A percentile compares a stretch with the other conserved stretches of the same genome.
These are phyloP conservation scores for Leptinotarsa undecemlineata DNA, from an alignment of 1,140 invertebrate species.

Conservation along the genomic window DNA sequence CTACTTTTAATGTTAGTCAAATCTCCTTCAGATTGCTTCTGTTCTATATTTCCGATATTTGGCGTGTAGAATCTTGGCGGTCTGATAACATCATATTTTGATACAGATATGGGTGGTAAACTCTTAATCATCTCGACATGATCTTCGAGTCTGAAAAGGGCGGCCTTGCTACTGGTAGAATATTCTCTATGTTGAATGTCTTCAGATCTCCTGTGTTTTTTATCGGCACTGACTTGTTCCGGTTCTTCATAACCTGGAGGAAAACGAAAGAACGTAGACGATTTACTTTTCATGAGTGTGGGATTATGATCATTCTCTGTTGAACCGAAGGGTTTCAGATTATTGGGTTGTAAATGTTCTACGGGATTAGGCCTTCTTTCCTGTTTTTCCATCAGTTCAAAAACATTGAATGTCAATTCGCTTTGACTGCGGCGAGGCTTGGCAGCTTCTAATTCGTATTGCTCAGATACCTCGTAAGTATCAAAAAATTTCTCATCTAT, in stretches of 20 bases:
- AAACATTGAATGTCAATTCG: constrained; percentile 14
- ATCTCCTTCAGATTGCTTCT: no score
- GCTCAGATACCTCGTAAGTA: constrained; percentile 19
- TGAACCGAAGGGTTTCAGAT: constrained; percentile 35
- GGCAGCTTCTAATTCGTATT: constrained; percentile 34
- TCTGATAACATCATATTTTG: no score
- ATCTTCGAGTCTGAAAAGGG: not conserved
- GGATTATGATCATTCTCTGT: constrained; percentile 13
- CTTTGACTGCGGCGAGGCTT: constrained; percentile 25
- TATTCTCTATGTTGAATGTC: constrained; percentile 3
- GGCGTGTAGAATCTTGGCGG: no score
- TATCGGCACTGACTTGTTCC: not conserved
- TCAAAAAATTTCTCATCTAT: not conserved
- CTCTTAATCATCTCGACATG: not conserved
- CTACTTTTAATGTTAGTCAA: no score
- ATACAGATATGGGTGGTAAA: not conserved
- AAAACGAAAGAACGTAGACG: not conserved
- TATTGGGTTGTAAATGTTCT: constrained; percentile 30
- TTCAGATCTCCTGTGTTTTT: not conserved
- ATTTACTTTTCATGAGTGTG: not conserved
- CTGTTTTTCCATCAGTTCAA: constrained; percentile 21
- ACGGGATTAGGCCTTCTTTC: not conserved
- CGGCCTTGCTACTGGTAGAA: not conserved
- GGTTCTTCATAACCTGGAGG: not conserved
- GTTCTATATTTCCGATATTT: no score